phyloP scores from a whole-genome alignment of 2,797 vertebrate species.

The Arnoldichthys spilopterus region DNA sequence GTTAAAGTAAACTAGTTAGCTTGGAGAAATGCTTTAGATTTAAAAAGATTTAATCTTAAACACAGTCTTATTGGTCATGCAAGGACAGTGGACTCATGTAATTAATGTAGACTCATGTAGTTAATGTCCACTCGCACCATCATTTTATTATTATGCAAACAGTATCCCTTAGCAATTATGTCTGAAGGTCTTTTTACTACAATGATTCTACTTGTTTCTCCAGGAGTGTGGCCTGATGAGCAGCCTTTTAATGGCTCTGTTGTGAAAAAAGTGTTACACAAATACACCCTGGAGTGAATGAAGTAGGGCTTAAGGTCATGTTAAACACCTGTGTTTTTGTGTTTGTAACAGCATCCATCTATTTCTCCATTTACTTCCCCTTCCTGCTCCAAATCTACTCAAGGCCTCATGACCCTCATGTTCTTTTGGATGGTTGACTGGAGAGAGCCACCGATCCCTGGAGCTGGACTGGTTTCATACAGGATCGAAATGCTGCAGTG shows the following conservation, averaged over 20 bases:
- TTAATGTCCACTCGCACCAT: too few species aligned
- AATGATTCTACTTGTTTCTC: not conserved
- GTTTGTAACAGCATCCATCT: slow-evolving; percentile 24
- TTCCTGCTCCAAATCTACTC: slow-evolving; percentile 26
- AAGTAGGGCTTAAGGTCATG: slow-evolving; percentile 1
- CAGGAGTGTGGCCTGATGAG: not conserved
- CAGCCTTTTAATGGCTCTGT: not conserved
- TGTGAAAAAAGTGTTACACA: slow-evolving; percentile 19
- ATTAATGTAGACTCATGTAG: too few species aligned
- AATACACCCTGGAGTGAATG: slow-evolving; percentile 27
- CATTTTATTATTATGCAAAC: not conserved
- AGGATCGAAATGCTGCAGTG: not conserved
- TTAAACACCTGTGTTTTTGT: slow-evolving; percentile 50
- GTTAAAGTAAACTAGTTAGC: too few species aligned
- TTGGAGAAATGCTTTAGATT: too few species aligned
- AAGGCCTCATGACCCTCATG: slow-evolving; percentile 3
- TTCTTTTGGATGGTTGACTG: not conserved
- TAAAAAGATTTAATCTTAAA: too few species aligned
- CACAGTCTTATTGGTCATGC: too few species aligned
- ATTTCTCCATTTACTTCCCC: slow-evolving; percentile 14
- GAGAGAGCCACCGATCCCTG: not conserved
- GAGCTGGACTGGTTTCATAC: slow-evolving; percentile 7
- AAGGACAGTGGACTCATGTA: too few species aligned
- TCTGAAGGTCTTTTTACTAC: not conserved
- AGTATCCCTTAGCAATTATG: not conserved